phyloP scores from a whole-genome alignment of 2,888 invertebrate species.

The Pandemis heparana region DNA sequence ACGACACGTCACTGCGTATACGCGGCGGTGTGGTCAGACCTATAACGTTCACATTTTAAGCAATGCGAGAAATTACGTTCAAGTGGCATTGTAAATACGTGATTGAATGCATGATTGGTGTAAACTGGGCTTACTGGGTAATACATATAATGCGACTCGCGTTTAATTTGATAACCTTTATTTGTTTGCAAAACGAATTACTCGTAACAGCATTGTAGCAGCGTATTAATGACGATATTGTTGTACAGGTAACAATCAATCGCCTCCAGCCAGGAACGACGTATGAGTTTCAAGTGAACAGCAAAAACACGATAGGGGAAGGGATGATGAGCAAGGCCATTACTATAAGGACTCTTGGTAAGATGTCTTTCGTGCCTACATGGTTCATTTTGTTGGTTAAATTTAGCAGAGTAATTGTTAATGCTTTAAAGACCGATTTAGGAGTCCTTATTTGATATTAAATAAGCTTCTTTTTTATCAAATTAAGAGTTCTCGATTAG shows the following conservation, averaged over 20 bases:
- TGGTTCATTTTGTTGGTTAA: background rate
- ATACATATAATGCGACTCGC: too few relatives aligned
- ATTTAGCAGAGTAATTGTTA: background rate
- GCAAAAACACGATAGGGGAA: slow-evolving; percentile 97
- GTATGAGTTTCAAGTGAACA: slow-evolving; percentile 98
- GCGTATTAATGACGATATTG: slow-evolving; percentile 9
- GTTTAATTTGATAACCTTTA: too few relatives aligned
- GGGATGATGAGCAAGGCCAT: slow-evolving; percentile 98
- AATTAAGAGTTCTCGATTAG: background rate
- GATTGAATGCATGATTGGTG: too few relatives aligned
- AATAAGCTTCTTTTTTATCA: background rate
- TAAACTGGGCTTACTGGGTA: too few relatives aligned
- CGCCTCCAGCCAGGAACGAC: slow-evolving; percentile 95
- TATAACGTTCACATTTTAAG: background rate
- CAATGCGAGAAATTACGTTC: too few relatives aligned
- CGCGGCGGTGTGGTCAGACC: too few relatives aligned
- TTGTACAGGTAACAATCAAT: slow-evolving; percentile 92
- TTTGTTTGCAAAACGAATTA: too few relatives aligned
- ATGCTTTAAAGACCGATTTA: background rate
- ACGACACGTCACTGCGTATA: too few relatives aligned
- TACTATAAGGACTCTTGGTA: slow-evolving; percentile 95
- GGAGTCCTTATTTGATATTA: background rate
- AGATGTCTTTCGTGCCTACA: slow-evolving; percentile 56
- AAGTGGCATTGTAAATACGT: too few relatives aligned
- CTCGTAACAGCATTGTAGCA: too few relatives aligned